Percentiles rank a stretch among this genome's conserved stretches.
phyloP scores from a whole-genome alignment of 2,797 vertebrate genomes.

The Carduelis carduelis region DNA sequence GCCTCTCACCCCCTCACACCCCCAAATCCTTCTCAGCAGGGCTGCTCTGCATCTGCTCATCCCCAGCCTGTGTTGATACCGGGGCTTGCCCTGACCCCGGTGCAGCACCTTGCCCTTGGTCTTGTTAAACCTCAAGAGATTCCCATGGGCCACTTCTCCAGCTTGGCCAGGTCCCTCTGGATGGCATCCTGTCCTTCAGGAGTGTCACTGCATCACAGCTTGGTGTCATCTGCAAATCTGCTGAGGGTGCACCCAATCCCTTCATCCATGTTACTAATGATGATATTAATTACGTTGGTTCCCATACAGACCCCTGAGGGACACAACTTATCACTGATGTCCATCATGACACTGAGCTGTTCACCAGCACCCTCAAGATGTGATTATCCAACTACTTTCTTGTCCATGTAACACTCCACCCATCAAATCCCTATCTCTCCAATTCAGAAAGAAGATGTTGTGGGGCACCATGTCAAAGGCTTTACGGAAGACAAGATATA shows the following conservation, averaged over 20 bases:
- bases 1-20: background rate
- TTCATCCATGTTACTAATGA: background rate
- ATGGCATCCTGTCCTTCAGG: background rate
- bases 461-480: background rate
- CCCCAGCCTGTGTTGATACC: background rate
- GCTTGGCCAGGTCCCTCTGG: background rate
- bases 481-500: background rate
- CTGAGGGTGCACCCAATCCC: accelerated
- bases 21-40: background rate
- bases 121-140: background rate
- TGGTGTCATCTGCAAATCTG: background rate
- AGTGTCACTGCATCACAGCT: background rate
- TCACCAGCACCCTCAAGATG: background rate
- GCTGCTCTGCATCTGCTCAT: background rate
- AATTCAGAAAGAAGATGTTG: background rate
- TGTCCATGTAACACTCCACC: background rate
- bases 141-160: background rate
- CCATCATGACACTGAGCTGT: background rate
- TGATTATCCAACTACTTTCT: background rate
- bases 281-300: background rate
- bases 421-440: background rate
- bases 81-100: accelerated
- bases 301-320: background rate
- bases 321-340: background rate
- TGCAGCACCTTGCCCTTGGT: background rate